phyloP scores from a whole-genome alignment of 2,888 invertebrate species.

The Amaurobius ferox region DNA sequence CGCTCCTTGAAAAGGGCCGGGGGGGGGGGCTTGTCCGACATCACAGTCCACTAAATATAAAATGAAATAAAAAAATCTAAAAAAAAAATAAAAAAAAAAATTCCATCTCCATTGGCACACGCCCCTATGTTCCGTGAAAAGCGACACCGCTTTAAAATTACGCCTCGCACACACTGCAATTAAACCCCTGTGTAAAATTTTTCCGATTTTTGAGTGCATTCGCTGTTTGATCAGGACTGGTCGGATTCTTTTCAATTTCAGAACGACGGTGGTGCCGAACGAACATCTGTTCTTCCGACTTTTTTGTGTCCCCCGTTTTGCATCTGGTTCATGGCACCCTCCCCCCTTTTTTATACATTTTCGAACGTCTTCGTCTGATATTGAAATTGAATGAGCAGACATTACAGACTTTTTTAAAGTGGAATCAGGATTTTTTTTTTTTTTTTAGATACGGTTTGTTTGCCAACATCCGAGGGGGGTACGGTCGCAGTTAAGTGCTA shows the following conservation, averaged over 20 bases:
- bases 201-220: constrained; percentile 12
- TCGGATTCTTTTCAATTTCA: constrained; percentile 36
- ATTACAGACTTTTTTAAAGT: constrained; percentile 10
- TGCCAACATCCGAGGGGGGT: neutral
- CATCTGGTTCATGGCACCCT: constrained; percentile 35
- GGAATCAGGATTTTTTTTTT: constrained; percentile 4
- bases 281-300: constrained; percentile 19
- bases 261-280: constrained; percentile 68
- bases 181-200: neutral
- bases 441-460: neutral
- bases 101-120: neutral
- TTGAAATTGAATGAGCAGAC: constrained; percentile 14
- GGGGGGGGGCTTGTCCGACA: neutral
- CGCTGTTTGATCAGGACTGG: neutral
- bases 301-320: constrained; percentile 27
- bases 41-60: neutral
- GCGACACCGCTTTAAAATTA: constrained; percentile 15
- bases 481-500: constrained; percentile 40
- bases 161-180: neutral
- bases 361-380: constrained; percentile 7
- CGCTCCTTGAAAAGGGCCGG: neutral
- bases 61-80: neutral
- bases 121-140: neutral
- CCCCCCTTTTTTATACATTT: neutral
- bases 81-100: neutral